A percentile compares a stretch with the other conserved stretches of the same genome.
These are phyloP conservation scores for Mus caroli DNA, from an alignment of 2,797 vertebrate species.

Conservation along the genomic window DNA sequence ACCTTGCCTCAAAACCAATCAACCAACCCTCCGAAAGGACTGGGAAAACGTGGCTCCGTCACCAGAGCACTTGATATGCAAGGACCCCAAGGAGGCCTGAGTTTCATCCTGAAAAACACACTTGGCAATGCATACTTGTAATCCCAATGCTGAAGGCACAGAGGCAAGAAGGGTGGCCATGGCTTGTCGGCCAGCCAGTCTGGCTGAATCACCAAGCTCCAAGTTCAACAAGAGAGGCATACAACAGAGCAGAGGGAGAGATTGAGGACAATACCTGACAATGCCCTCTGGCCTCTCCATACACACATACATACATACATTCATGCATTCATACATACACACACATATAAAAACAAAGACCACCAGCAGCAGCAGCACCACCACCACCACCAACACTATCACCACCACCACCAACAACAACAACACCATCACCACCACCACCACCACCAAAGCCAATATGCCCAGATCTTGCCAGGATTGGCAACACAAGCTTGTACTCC, in stretches of 20 bases:
- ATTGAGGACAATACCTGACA: neutral
- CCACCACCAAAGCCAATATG: neutral
- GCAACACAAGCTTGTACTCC: no score
- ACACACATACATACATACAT: neutral
- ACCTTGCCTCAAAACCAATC: neutral
- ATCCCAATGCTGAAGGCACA: neutral
- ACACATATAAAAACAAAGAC: neutral
- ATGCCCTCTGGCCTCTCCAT: neutral
- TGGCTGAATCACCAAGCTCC: neutral
- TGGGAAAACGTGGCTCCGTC: no score
- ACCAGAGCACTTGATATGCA: neutral
- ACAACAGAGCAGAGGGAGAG: neutral
- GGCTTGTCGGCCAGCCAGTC: neutral
- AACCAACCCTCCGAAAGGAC: neutral
- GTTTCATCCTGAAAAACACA: neutral
- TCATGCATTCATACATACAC: neutral
- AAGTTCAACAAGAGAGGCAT: neutral
- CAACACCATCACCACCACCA: neutral
- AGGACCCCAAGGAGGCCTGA: neutral
- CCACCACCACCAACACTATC: neutral
- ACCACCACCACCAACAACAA: neutral
- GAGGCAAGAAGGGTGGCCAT: neutral
- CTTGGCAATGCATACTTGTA: neutral
- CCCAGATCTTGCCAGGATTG: neutral
- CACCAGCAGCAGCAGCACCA: neutral